These are phyloP conservation scores for Brachionus koreanus DNA, from an alignment of 1,140 invertebrate species.

Conservation along the genomic window DNA sequence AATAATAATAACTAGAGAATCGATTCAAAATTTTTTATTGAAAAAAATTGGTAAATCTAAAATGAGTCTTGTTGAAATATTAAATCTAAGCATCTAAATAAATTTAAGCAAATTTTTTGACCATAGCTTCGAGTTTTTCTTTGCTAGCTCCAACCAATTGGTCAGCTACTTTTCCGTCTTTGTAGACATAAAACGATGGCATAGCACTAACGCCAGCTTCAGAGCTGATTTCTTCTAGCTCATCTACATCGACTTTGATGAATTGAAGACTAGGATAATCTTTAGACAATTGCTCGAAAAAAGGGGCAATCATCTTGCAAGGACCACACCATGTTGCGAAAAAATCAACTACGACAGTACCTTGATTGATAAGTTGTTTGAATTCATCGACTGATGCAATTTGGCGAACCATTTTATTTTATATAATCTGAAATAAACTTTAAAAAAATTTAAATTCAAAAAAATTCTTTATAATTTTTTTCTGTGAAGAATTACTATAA, in stretches of 20 bases:
- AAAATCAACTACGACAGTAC: constrained; percentile 40
- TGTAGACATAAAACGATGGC: constrained; percentile 31
- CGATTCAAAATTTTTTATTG: neutral
- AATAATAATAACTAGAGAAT: neutral
- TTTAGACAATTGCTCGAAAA: constrained; percentile 43
- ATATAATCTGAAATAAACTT: neutral
- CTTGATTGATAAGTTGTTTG: neutral
- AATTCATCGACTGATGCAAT: constrained; percentile 30
- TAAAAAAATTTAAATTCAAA: neutral
- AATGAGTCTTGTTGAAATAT: neutral
- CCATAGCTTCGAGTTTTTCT: constrained; percentile 37
- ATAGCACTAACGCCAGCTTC: constrained; percentile 40
- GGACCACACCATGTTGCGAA: constrained; percentile 41
- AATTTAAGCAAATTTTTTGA: constrained; percentile 43
- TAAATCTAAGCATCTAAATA: neutral
- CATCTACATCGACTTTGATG: constrained; percentile 44
- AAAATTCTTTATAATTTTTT: neutral
- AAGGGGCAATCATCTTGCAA: constrained; percentile 43
- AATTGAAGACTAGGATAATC: neutral
- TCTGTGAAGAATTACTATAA: neutral
- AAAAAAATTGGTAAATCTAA: neutral
- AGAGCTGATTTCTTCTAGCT: constrained; percentile 22
- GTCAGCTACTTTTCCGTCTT: constrained; percentile 23
- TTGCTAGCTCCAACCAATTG: constrained; percentile 41
- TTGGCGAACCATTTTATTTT: constrained; percentile 43